Percentiles rank a stretch among this genome's conserved stretches.
phyloP scores from a whole-genome alignment of 30 jellyfish, hydroid and myxozoan species.

The Pelagia noctiluca region DNA sequence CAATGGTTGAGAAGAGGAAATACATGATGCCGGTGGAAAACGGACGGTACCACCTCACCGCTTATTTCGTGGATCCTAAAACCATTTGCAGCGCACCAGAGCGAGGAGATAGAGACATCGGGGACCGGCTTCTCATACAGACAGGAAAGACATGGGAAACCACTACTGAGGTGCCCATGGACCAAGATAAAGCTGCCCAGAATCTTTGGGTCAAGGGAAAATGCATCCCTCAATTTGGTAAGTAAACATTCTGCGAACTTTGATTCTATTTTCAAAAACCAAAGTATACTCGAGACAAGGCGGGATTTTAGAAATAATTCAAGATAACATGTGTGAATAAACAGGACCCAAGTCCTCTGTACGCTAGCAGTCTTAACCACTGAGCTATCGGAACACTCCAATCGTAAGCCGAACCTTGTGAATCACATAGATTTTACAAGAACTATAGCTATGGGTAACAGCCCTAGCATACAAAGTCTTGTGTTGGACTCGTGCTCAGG shows the following conservation, averaged over 20 bases:
- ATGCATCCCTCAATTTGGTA: slow-evolving; percentile 53
- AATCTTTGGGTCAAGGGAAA: slow-evolving; percentile 67
- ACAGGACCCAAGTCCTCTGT: no score
- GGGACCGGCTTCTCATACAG: slow-evolving; percentile 56
- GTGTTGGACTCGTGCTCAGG: no score
- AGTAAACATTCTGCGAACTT: background rate
- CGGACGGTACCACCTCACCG: slow-evolving; percentile 52
- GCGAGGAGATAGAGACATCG: slow-evolving; percentile 53
- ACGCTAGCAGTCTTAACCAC: no score
- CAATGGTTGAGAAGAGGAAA: slow-evolving; percentile 49
- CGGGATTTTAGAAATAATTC: no score
- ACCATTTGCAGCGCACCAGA: slow-evolving; percentile 56
- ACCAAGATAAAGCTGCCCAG: slow-evolving; percentile 15
- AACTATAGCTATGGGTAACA: no score
- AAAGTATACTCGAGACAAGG: no score
- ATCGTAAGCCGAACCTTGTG: no score
- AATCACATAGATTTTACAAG: no score
- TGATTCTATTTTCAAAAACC: no score
- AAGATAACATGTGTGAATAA: no score
- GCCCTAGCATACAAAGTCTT: no score
- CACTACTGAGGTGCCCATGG: slow-evolving; percentile 50
- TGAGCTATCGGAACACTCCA: no score
- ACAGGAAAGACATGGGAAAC: slow-evolving; percentile 45
- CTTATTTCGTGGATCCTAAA: slow-evolving; percentile 57
- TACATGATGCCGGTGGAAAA: slow-evolving; percentile 58